Evolutionary conservation across 1,140 invertebrate species (phyloP), one percentile per base, ranked within the genome.

Genomic region (Drosophila novamexicana): DNA sequence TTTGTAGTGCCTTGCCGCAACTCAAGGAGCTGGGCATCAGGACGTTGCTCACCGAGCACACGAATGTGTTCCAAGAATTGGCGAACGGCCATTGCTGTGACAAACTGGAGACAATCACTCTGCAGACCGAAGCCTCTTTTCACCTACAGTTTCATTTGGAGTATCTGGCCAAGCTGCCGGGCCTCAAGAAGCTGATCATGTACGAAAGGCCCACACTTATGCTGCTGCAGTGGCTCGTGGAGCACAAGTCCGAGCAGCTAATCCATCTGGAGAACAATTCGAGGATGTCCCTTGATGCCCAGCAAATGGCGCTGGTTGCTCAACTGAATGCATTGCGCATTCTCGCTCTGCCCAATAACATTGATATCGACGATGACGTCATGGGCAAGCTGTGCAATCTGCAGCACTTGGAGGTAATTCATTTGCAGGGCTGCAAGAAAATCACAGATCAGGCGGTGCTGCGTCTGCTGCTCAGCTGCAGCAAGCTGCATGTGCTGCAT

Each of bases 131-230:
- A 18, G 5, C 12, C 14, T 37, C 6, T 5, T 5, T 5, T 1
- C 0, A 9, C 8, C 1, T 0, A 6, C 9, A 12, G 1, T 10
- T 7, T 0, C 7, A 14, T 10, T 6, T 62, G 44, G 16, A 47
- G 1, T 36, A 37, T 3, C 7, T 62, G 59, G 59, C 59, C 59
- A 47, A 9, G 34, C 29, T 62, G 14, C 59, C 59, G 4, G 34
- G 32, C 8, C 44, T 62, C 0, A n/a, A 7, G 3, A 22, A 49
- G 34, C 32, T 62, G 14, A 9, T 14, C 7, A 22, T 62, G 12
- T 1, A 49, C 32, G 1, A 45, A 3, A 45, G 16, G 10, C 44
- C 59, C 5, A 62, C 16, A 34, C 1, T 6, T 9, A 9, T 18
- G 34, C 16, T 62, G n/a, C 44, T 49, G 42, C 10, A 49, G 7